Base-by-base conservation (phyloP, 2,113 vertebrate genomes). In the Lophotis ruficrista region DNA sequence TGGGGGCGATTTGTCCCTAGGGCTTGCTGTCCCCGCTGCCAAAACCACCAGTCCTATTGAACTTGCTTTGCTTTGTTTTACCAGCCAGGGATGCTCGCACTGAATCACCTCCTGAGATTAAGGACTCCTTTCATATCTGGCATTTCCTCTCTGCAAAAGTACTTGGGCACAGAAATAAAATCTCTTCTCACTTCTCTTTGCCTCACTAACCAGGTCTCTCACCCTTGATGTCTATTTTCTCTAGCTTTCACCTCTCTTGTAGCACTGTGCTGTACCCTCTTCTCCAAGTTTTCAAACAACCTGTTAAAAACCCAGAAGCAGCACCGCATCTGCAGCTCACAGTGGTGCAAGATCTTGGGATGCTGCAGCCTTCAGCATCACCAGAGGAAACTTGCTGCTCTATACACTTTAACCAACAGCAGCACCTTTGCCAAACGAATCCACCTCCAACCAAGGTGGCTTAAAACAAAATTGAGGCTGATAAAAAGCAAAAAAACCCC, bases 331-430 rank as follows among this genome's bases (percentile, higher is more conserved):
- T 31, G 65, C 11, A 14, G 23, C 84, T 85, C n/a, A 16, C 37
- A 37, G n/a, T 0, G 1, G 47, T 0, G 0, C 0, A 3, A 65
- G 16, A 38, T 30, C 17, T 64, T 27, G 30, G 43, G 60, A 68
- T 23, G 38, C 4, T 60, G 83, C 35, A 60, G 47, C 35, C 53
- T 75, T 73, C 22, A 41, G 68, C 54, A 50, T 24, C n/a, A 45
- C 28, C 68, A 51, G 51, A 20, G 33, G 18, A 20, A 61, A 50
- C 5, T 8, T 56, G 30, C 53, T 89, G 43, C 61, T 77, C 53
- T 66, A 28, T 35, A 31, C 47, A 4, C 58, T 58, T 83, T 3
- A 37, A 50, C 37, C 51, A 62, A 33, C 12, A 76, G 62, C 41
- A 76, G 43, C 38, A 66, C 7, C 10, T 87, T 75, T 47, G 45